Conservation (phyloP, 2,113 vertebrate species). For the Megatriorchis doriae region DNA sequence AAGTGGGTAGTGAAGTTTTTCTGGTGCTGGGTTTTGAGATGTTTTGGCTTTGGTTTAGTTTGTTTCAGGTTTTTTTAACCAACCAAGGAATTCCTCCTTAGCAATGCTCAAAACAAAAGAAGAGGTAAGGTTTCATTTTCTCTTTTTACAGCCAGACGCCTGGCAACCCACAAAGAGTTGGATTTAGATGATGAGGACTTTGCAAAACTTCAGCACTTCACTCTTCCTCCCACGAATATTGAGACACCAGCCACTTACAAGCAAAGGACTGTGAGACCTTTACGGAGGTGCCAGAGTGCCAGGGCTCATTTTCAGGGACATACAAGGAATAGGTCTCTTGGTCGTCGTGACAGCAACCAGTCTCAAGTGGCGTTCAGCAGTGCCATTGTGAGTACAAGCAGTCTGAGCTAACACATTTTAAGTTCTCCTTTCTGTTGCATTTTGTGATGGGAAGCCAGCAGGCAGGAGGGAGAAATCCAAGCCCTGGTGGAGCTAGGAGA, state of each 20-base stretch:
- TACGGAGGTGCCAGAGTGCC: slow-evolving; percentile 71
- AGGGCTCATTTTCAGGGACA: slow-evolving; percentile 61
- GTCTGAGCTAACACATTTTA: background rate
- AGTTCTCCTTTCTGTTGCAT: background rate
- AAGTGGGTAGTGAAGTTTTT: background rate
- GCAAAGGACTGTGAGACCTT: background rate
- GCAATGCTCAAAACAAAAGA: background rate
- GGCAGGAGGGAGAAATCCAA: background rate
- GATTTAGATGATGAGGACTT: slow-evolving; percentile 68
- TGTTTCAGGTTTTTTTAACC: background rate
- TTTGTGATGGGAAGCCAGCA: background rate
- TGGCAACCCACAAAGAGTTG: slow-evolving; percentile 67
- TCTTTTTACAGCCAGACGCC: slow-evolving; percentile 69
- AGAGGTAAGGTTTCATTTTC: background rate
- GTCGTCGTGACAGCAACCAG: slow-evolving; percentile 31
- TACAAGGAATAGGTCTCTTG: slow-evolving; percentile 30
- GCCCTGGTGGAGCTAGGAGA: background rate
- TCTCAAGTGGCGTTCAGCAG: slow-evolving; percentile 79
- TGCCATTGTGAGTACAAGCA: slow-evolving; percentile 72
- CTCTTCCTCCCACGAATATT: slow-evolving; percentile 15
- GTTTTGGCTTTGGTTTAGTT: background rate
- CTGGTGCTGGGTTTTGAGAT: background rate
- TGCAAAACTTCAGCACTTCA: slow-evolving; percentile 36
- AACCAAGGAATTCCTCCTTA: background rate
- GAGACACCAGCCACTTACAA: background rate